Conservation (phyloP, 2,797 vertebrate species). For the Manis crassicaudata region DNA sequence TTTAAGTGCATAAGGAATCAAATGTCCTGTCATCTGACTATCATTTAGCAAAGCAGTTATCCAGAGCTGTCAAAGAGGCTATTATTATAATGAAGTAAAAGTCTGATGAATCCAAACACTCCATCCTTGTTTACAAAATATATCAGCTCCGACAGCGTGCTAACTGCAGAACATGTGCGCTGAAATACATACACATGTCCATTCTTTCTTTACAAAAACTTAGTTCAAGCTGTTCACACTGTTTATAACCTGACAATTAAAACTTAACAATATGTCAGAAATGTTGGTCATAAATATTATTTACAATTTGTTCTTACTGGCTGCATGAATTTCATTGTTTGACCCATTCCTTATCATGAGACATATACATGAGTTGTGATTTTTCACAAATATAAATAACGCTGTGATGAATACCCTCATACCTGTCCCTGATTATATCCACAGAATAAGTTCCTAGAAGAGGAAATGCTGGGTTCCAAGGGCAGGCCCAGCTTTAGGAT, state of each 20-base stretch:
- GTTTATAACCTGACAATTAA: not conserved
- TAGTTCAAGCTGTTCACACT: not conserved
- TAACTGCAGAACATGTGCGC: rapidly evolving
- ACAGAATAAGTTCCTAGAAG: not conserved
- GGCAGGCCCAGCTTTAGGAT: too few species aligned
- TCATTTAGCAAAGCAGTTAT: not conserved
- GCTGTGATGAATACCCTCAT: not conserved
- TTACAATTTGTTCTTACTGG: not conserved
- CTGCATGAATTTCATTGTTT: not conserved
- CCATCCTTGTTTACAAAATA: not conserved
- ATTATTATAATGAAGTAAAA: not conserved
- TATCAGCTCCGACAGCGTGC: not conserved
- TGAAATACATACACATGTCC: not conserved
- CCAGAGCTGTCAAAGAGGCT: not conserved
- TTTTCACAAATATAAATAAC: not conserved
- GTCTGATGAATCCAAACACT: not conserved
- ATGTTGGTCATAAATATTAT: not conserved
- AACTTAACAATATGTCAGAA: not conserved
- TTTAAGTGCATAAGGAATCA: not conserved
- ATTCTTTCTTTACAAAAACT: not conserved
- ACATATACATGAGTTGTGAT: not conserved
- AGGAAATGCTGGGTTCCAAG: not conserved
- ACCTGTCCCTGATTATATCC: not conserved
- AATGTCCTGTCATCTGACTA: not conserved
- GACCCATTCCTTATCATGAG: not conserved